A percentile compares a stretch with the other conserved stretches of the same genome.
These are phyloP conservation scores for Oxygymnocypris stewartii DNA, from an alignment of 2,113 vertebrate species.

Conservation along the genomic window DNA sequence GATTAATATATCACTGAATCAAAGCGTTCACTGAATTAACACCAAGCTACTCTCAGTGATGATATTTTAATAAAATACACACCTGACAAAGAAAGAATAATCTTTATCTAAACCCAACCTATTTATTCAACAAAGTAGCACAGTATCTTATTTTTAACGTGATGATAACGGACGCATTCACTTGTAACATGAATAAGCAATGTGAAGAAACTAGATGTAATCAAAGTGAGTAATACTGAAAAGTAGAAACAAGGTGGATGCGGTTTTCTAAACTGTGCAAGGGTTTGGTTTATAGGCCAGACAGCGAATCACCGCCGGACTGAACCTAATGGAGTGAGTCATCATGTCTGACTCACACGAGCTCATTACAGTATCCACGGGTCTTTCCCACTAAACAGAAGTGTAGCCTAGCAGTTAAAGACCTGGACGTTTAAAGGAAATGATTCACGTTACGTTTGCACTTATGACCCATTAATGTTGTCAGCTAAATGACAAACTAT, in stretches of 20 bases:
- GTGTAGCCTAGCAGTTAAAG: not conserved
- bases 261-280: not conserved
- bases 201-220: not conserved
- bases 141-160: no score
- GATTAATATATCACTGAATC: not conserved
- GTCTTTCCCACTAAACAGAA: conserved; percentile 45
- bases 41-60: not conserved
- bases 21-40: not conserved
- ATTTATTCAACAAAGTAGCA: not conserved
- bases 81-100: not conserved
- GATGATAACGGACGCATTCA: no score
- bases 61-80: not conserved
- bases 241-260: not conserved
- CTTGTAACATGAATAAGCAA: not conserved
- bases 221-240: not conserved
- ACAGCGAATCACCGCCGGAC: not conserved
- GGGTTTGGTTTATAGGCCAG: conserved; percentile 6
- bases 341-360: conserved; percentile 42
- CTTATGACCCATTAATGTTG: not conserved
- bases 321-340: conserved; percentile 58
- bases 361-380: not conserved
- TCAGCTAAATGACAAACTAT: no score
- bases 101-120: not conserved
- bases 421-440: not conserved
- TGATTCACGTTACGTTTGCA: not conserved